Evolutionary conservation across 2,888 invertebrate genomes (phyloP).

Genomic region (Autographa gamma): DNA sequence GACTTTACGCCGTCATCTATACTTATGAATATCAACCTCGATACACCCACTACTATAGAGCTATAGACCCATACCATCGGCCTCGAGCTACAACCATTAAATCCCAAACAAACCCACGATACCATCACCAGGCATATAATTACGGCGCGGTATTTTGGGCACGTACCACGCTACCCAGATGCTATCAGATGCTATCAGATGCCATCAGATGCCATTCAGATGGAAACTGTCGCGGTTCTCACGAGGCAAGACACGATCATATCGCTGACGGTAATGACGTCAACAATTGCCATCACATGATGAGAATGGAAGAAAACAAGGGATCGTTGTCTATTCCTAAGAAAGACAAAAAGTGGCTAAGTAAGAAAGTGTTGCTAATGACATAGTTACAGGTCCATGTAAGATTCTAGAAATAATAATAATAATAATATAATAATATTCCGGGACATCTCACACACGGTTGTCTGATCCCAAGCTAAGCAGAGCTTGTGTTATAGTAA

Average conservation of each 20-base stretch:
- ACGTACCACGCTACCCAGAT: slow-evolving; percentile 25
- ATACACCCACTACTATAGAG: not conserved
- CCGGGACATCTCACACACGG: too few species aligned
- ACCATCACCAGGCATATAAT: slow-evolving; percentile 40
- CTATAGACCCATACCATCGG: not conserved
- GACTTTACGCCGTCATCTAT: not conserved
- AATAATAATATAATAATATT: too few species aligned
- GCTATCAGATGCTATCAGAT: slow-evolving; percentile 34
- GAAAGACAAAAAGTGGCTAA: not conserved
- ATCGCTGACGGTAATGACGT: slow-evolving; percentile 17
- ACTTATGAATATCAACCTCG: not conserved
- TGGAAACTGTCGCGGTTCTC: slow-evolving; percentile 41
- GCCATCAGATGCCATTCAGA: slow-evolving; percentile 13
- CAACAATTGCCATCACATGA: not conserved
- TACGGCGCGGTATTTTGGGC: slow-evolving; percentile 25
- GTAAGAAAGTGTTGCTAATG: not conserved
- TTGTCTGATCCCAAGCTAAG: too few species aligned
- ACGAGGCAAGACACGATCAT: slow-evolving; percentile 17
- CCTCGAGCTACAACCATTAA: slow-evolving; percentile 31
- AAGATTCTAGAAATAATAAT: too few species aligned
- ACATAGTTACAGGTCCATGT: not conserved
- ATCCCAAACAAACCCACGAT: slow-evolving; percentile 38
- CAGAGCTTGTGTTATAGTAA: too few species aligned
- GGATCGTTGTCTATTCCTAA: not conserved
- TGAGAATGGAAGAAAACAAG: not conserved